phyloP scores from a whole-genome alignment of 2,888 invertebrate species.

The Argyra leucocephala region DNA sequence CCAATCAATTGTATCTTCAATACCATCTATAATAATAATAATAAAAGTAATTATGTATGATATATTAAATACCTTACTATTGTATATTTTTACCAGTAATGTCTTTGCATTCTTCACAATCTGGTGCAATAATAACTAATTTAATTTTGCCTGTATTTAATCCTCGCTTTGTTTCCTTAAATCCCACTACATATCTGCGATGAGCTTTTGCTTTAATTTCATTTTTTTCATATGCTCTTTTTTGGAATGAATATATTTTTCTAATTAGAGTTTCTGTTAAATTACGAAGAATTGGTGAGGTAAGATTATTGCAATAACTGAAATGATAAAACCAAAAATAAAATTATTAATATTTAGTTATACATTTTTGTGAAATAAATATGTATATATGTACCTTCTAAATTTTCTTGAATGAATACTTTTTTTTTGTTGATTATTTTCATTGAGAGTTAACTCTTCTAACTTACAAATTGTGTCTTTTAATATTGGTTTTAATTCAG shows the following conservation, averaged over 20 bases:
- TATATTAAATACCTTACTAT: conserved; percentile 7
- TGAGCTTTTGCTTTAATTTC: conserved; percentile 50
- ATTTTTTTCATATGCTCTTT: conserved; percentile 50
- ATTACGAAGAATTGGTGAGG: conserved; percentile 48
- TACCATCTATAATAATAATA: conserved; percentile 44
- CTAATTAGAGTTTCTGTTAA: conserved; percentile 45
- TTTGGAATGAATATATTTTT: conserved; percentile 53
- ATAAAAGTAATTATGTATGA: not conserved
- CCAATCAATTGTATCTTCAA: conserved; percentile 48
- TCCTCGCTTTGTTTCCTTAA: conserved; percentile 52
- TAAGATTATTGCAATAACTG: conserved; percentile 52
- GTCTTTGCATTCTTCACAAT: conserved; percentile 48
- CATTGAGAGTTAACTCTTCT: not conserved
- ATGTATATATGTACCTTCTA: not conserved
- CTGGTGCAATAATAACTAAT: conserved; percentile 53
- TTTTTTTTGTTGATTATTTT: not conserved
- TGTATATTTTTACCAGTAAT: conserved; percentile 26
- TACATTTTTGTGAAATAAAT: not conserved
- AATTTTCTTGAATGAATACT: conserved; percentile 11
- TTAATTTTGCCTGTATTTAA: conserved; percentile 51
- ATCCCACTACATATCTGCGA: conserved; percentile 51
- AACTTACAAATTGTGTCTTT: not conserved
- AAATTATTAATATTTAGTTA: not conserved
- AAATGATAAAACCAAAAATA: conserved; percentile 4
- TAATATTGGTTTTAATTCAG: not conserved